Evolutionary conservation across 2,888 invertebrate species (phyloP).

Genomic region (Apoda limacodes): DNA sequence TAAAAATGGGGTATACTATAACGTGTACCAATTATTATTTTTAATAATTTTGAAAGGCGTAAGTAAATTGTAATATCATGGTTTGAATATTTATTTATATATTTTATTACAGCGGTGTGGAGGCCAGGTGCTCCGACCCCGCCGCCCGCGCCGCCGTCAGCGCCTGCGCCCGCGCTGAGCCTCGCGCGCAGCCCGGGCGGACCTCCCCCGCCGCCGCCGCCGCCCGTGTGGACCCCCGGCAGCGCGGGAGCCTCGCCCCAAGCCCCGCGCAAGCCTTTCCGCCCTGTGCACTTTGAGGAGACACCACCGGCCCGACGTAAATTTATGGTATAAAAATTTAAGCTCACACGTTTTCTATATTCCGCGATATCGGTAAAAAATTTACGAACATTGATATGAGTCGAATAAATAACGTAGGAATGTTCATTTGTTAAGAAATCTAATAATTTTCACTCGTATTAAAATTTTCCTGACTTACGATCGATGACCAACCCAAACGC

Average conservation of each 20-base stretch:
- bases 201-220: slow-evolving; percentile 70
- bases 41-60: too few species aligned
- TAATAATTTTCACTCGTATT: too few species aligned
- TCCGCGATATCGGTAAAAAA: too few species aligned
- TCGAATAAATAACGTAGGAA: too few species aligned
- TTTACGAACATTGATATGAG: too few species aligned
- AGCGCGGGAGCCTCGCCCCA: slow-evolving; percentile 79
- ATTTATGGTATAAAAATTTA: slow-evolving; percentile 39
- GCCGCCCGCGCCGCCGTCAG: slow-evolving; percentile 30
- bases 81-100: slow-evolving; percentile 1
- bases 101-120: slow-evolving; percentile 47
- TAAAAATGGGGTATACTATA: too few species aligned
- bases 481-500: too few species aligned
- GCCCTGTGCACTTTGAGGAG: slow-evolving; percentile 75
- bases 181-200: slow-evolving; percentile 53
- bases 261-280: slow-evolving; percentile 80
- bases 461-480: too few species aligned
- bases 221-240: slow-evolving; percentile 84
- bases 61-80: slow-evolving; percentile 1
- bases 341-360: too few species aligned
- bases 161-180: slow-evolving; percentile 36
- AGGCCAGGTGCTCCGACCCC: slow-evolving; percentile 53
- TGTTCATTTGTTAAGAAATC: too few species aligned
- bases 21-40: too few species aligned
- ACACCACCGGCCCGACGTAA: slow-evolving; percentile 55